Percentiles rank a stretch among this genome's conserved stretches.
Conservation (phyloP, 2,888 invertebrate species). For the Mystacides longicornis region DNA sequence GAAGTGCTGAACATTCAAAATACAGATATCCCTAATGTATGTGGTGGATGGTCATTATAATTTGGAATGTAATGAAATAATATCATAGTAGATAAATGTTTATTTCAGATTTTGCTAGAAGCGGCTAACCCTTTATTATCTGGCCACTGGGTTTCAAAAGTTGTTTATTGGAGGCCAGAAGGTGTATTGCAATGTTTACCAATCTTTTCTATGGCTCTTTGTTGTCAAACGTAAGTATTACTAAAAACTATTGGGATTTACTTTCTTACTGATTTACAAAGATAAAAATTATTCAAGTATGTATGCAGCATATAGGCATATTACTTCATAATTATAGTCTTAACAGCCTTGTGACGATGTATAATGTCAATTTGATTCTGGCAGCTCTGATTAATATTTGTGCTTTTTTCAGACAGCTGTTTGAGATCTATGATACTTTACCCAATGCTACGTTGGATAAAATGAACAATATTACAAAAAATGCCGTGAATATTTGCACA, state of each 20-base stretch:
- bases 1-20: too few relatives aligned
- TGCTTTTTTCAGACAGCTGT: slow-evolving; percentile 62
- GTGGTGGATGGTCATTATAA: too few relatives aligned
- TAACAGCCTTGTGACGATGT: background rate
- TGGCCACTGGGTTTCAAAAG: slow-evolving; percentile 65
- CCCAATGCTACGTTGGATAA: slow-evolving; percentile 82
- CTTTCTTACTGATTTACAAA: background rate
- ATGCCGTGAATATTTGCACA: slow-evolving; percentile 88
- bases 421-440: slow-evolving; percentile 87
- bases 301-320: background rate
- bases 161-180: slow-evolving; percentile 74
- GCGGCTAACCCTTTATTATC: slow-evolving; percentile 66
- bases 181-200: slow-evolving; percentile 89
- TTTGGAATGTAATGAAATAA: background rate
- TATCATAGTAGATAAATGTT: background rate
- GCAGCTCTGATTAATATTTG: background rate
- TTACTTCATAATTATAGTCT: background rate
- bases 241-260: background rate
- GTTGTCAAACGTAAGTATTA: slow-evolving; percentile 83
- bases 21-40: too few relatives aligned
- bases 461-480: slow-evolving; percentile 80
- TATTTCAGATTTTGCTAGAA: slow-evolving; percentile 65
- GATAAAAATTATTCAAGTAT: background rate
- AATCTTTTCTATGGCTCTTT: slow-evolving; percentile 93
- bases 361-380: too few relatives aligned